A percentile compares a stretch with the other conserved stretches of the same genome.
Evolutionary conservation across 2,113 vertebrate genomes (phyloP).

Genomic region (Chelonoidis abingdonii): DNA sequence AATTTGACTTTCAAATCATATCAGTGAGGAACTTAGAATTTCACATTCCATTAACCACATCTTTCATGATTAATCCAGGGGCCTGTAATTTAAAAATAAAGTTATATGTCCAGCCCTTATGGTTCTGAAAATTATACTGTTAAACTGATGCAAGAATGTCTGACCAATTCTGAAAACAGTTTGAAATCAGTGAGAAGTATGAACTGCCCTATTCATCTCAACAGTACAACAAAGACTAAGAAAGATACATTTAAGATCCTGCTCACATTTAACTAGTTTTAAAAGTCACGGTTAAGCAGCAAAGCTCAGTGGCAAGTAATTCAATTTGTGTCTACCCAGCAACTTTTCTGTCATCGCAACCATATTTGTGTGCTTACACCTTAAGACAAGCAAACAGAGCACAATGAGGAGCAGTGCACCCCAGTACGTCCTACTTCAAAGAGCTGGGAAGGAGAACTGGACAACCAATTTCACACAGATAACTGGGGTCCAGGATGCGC

Average conservation of each 20-base stretch:
- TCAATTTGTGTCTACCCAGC: background rate
- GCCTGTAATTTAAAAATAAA: background rate
- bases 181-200: background rate
- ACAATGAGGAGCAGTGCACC: background rate
- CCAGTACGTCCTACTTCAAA: background rate
- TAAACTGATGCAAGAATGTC: background rate
- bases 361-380: background rate
- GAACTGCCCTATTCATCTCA: background rate
- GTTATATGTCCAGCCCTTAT: background rate
- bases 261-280: background rate
- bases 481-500: too few species aligned
- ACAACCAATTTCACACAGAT: background rate
- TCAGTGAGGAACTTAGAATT: background rate
- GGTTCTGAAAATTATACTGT: background rate
- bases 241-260: background rate
- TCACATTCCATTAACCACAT: background rate
- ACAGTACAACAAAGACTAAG: background rate
- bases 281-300: background rate
- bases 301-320: background rate
- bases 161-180: background rate
- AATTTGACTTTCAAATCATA: background rate
- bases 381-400: background rate
- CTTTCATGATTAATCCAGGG: background rate
- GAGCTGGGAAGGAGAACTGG: background rate
- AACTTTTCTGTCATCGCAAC: background rate